Base-by-base conservation (phyloP, 2,888 invertebrate species). In the Metellina segmentata region DNA sequence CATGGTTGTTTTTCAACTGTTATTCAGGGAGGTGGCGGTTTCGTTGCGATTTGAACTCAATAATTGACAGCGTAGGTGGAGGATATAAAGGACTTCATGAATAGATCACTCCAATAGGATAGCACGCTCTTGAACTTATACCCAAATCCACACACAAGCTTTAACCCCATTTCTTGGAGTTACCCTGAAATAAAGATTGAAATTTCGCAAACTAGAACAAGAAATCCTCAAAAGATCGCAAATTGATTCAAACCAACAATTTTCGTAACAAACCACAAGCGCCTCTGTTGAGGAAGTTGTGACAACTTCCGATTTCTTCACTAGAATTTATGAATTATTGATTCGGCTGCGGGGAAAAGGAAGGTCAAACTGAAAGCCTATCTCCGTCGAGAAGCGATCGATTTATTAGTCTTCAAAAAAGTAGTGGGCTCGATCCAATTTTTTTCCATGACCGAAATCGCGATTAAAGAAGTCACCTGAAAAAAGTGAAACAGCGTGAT, bases 371-470 rank as follows among this genome's bases (percentile, higher is more conserved):
- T 16, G 16, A 77, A 49, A 6, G n/a, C n/a, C n/a, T n/a, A n/a
- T n/a, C n/a, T n/a, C n/a, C n/a, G n/a, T n/a, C n/a, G n/a, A n/a
- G n/a, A n/a, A n/a, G n/a, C n/a, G n/a, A n/a, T n/a, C n/a, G n/a
- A n/a, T n/a, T n/a, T n/a, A n/a, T n/a, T n/a, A n/a, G n/a, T n/a
- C n/a, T n/a, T n/a, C n/a, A n/a, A n/a, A n/a, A n/a, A n/a, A 16
- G 2, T 11, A n/a, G n/a, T n/a, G n/a, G 13, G 49, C 13, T 34
- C 11, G 13, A 77, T 13, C 34, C 16, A 49, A 13, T 53, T 61
- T 79, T 61, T 61, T 61, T 11, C n/a, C 79, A 9, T 79, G 61
- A 79, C 79, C 53, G 61, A 79, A 19, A 13, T 79, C 19, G 4
- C 53, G 34, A 79, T 11, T 61, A 34, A 53, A 79, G 34, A 34